A percentile compares a stretch with the other conserved stretches of the same genome.
Evolutionary conservation across 1,140 invertebrate genomes (phyloP).

Genomic region (Aphelenchoides avenae): DNA sequence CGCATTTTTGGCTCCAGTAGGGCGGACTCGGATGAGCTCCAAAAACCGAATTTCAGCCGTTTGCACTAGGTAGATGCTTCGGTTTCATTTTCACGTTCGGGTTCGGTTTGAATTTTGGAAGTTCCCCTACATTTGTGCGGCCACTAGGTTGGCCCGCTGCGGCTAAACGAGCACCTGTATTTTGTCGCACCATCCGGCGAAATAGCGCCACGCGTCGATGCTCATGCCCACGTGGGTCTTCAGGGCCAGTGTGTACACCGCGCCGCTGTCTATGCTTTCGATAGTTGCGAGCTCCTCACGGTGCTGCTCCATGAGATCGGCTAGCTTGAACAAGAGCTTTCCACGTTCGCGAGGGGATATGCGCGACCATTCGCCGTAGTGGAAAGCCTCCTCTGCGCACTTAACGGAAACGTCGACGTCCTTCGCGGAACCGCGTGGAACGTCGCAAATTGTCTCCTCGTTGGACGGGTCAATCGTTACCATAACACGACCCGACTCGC

Average conservation of each 20-base stretch:
- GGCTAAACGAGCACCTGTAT: too few relatives aligned
- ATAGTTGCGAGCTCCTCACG: slow-evolving; percentile 66
- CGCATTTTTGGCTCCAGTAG: too few relatives aligned
- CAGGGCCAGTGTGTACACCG: slow-evolving; percentile 69
- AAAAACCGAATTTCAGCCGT: too few relatives aligned
- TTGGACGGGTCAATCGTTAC: slow-evolving; percentile 77
- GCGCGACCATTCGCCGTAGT: slow-evolving; percentile 71
- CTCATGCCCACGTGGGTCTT: slow-evolving; percentile 68
- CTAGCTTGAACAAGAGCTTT: slow-evolving; percentile 62
- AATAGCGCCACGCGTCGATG: slow-evolving; percentile 60
- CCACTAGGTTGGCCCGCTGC: too few relatives aligned
- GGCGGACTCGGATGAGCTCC: too few relatives aligned
- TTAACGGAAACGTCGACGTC: slow-evolving; percentile 54
- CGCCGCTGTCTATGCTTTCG: slow-evolving; percentile 83
- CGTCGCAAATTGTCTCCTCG: slow-evolving; percentile 72
- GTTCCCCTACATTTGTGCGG: too few relatives aligned
- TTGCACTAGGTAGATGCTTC: too few relatives aligned
- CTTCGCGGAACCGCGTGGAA: slow-evolving; percentile 73
- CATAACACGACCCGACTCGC: slow-evolving; percentile 79
- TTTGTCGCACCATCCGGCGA: slow-evolving; percentile 46
- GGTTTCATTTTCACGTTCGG: too few relatives aligned
- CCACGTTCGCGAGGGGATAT: slow-evolving; percentile 71
- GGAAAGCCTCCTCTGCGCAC: slow-evolving; percentile 73
- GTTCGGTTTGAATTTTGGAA: too few relatives aligned
- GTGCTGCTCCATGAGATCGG: slow-evolving; percentile 73